Base-by-base conservation (phyloP, 2,888 invertebrate genomes). In the Chymomyza procnemis region DNA sequence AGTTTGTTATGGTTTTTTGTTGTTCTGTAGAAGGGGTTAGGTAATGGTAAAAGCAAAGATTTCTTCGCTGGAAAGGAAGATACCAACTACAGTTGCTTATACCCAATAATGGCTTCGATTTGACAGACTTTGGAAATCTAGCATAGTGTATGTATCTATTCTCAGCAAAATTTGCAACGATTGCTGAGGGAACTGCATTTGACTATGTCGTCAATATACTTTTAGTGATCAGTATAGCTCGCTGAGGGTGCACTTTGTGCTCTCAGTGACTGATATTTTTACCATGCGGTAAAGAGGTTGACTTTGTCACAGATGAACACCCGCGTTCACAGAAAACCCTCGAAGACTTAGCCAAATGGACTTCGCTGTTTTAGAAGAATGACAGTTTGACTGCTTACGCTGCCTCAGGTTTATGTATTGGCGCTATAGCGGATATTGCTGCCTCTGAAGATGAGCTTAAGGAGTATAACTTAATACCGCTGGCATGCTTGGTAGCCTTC, bases 401-500 rank as follows among this genome's bases (percentile, higher is more conserved):
- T 75, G 97, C 99, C 58, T 98, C 98, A 3, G 99, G 99, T 74
- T 95, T 99, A 84, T 96, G 96, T 88, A 99, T 99, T 92, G 99
- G 99, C n/a, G 99, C 99, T 1, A 97, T 96, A 4, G 96, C 97
- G 21, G 92, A 99, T 1, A 93, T 99, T 16, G 89, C 99, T 60
- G 98, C 99, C 46, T 96, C 95, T 80, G 99, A 99, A 91, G 96
- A 95, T 69, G 97, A 98, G 0, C 93, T 97, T 0, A 95, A 96
- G 88, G 91, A 94, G 79, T 92, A 95, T 85, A 94, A 94, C 75
- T 92, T 99, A 58, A 96, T 94, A 88, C 99, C 99, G 0, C 92
- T 99, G 63, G 99, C 98, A 0, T 93, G 98, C 69, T 92, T 99
- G 18, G 95, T 97, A 8, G 97, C 96, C 50, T 99, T 97, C 92